phyloP scores from a whole-genome alignment of 2,888 invertebrate species.

The Apodemia duryi region DNA sequence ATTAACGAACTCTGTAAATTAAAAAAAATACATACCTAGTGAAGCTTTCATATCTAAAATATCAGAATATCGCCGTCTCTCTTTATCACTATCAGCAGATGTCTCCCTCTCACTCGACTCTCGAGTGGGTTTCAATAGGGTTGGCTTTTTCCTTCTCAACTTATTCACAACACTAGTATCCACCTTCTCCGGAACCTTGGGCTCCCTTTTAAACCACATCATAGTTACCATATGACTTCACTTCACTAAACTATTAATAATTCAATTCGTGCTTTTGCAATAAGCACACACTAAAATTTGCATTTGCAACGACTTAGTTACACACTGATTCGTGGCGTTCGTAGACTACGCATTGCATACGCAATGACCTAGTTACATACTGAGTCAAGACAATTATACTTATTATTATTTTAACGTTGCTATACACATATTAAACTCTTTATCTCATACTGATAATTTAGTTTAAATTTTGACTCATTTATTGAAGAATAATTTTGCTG shows the following conservation, averaged over 20 bases:
- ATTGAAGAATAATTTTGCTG: no score
- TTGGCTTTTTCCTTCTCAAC: conserved; percentile 62
- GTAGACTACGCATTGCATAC: not conserved
- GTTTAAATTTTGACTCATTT: no score
- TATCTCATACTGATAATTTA: no score
- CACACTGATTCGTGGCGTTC: not conserved
- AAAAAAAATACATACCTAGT: conserved; percentile 49
- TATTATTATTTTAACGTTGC: not conserved
- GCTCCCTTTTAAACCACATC: conserved; percentile 75
- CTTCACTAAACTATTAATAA: not conserved
- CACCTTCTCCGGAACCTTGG: conserved; percentile 61
- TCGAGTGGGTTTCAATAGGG: conserved; percentile 59
- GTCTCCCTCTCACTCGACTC: conserved; percentile 72
- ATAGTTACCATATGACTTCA: conserved; percentile 48
- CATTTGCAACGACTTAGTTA: conserved; percentile 3
- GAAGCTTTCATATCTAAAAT: conserved; percentile 69
- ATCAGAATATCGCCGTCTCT: conserved; percentile 66
- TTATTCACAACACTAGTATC: conserved; percentile 56
- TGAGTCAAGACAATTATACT: not conserved
- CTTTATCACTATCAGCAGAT: conserved; percentile 69
- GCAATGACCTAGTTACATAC: not conserved
- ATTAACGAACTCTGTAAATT: no score
- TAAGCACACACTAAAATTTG: not conserved
- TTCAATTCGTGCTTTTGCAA: not conserved
- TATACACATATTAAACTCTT: not conserved